Percentiles rank a stretch among this genome's conserved stretches.
phyloP scores from a whole-genome alignment of 1,140 invertebrate genomes.

The Neodiprion fabricii region DNA sequence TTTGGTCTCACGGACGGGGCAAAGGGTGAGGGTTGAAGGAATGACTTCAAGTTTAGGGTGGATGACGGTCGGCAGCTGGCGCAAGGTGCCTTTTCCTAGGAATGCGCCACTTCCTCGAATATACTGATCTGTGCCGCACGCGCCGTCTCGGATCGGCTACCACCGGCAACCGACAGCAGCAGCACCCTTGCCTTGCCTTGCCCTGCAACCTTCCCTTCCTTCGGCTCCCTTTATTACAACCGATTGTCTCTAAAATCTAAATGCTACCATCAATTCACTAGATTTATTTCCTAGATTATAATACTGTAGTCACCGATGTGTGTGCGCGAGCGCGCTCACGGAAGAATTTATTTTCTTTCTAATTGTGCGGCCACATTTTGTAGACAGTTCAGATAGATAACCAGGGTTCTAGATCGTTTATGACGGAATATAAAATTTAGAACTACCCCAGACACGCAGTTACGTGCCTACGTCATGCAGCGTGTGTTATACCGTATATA shows the following conservation, averaged over 20 bases:
- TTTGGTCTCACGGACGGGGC: no score
- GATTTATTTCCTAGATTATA: conserved; percentile 8
- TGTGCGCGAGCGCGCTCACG: neutral
- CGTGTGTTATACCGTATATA: no score
- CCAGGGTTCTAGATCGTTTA: neutral
- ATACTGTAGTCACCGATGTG: no score
- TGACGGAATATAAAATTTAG: neutral
- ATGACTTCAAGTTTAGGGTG: conserved; percentile 4
- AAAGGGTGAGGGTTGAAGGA: neutral
- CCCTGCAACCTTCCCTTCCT: neutral
- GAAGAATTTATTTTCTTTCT: conserved; percentile 6
- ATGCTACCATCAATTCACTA: conserved; percentile 10
- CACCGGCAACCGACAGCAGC: neutral
- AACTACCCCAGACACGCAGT: neutral
- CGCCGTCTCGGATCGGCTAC: neutral
- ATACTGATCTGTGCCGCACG: neutral
- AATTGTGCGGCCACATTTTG: neutral
- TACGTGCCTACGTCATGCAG: no score
- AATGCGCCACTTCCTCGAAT: conserved; percentile 9
- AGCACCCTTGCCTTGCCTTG: neutral
- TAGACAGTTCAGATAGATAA: conserved; percentile 4
- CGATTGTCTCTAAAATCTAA: conserved; percentile 13
- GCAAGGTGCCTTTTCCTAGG: conserved; percentile 12
- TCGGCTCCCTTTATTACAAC: conserved; percentile 10
- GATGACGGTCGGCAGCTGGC: conserved; percentile 10